These are phyloP conservation scores for Cynocephalus volans DNA, from an alignment of 2,113 vertebrate species.

Conservation along the genomic window DNA sequence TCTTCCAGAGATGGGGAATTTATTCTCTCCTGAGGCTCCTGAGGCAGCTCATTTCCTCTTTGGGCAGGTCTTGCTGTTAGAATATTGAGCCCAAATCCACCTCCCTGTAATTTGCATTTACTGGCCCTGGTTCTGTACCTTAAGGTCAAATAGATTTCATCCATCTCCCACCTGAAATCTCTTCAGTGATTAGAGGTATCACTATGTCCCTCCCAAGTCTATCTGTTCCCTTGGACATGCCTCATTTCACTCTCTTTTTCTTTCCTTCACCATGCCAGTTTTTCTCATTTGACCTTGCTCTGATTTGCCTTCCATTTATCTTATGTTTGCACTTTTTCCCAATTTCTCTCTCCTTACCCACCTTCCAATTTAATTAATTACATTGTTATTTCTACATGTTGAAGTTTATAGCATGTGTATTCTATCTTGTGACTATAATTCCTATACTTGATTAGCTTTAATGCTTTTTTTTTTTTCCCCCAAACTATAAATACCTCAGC, in stretches of 20 bases:
- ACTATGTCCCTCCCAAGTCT: background rate
- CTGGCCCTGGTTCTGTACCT: constrained; percentile 4
- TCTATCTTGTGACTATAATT: background rate
- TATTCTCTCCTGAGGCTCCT: background rate
- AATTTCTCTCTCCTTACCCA: background rate
- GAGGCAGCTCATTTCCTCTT: background rate
- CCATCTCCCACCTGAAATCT: constrained; percentile 23
- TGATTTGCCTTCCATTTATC: background rate
- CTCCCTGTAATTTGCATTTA: constrained; percentile 26
- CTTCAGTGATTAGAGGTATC: constrained; percentile 27
- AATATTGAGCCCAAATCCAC: background rate
- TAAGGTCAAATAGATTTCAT: constrained; percentile 55
- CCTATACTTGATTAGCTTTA: background rate
- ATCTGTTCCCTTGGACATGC: background rate
- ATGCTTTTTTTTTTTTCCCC: background rate
- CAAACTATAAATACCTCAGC: background rate
- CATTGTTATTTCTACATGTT: background rate
- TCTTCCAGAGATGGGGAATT: background rate
- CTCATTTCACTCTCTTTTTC: constrained; percentile 58
- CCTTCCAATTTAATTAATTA: background rate
- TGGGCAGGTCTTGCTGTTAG: background rate
- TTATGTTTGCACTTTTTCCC: background rate
- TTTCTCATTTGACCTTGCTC: constrained; percentile 43
- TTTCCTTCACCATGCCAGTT: background rate
- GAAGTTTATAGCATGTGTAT: background rate